A percentile compares a stretch with the other conserved stretches of the same genome.
Evolutionary conservation across 2,888 invertebrate genomes (phyloP).

Genomic region (Cryptosula pallasiana): DNA sequence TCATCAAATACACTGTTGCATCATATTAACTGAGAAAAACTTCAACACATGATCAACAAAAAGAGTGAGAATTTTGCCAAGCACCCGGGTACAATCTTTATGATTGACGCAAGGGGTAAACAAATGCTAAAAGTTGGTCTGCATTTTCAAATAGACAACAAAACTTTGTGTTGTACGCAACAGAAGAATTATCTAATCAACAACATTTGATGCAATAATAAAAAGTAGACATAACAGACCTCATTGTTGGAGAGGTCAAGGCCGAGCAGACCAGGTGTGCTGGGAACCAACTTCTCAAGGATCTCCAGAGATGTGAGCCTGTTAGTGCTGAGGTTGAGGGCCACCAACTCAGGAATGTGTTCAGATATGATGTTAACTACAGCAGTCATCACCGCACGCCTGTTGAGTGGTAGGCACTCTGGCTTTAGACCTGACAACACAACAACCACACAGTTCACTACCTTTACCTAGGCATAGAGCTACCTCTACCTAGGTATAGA

Average conservation of each 20-base stretch:
- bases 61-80: too few relatives aligned
- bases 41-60: too few relatives aligned
- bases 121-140: too few relatives aligned
- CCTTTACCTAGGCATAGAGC: too few relatives aligned
- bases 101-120: too few relatives aligned
- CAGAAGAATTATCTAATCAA: not conserved
- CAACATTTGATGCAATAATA: not conserved
- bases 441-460: too few relatives aligned
- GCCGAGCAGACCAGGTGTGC: not conserved
- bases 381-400: not conserved
- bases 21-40: too few relatives aligned
- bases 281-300: not conserved
- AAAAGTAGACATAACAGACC: not conserved
- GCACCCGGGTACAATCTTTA: too few relatives aligned
- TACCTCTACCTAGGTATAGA: too few relatives aligned
- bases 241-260: conserved; percentile 20
- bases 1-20: too few relatives aligned
- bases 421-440: conserved; percentile 21
- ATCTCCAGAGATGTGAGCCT: not conserved
- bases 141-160: too few relatives aligned
- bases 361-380: conserved; percentile 13
- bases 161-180: too few relatives aligned
- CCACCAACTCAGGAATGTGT: conserved; percentile 12
- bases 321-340: conserved; percentile 17
- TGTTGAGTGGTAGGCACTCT: conserved; percentile 4